Evolutionary conservation across 2,888 invertebrate genomes (phyloP).

Genomic region (Andricus quercusramuli): DNA sequence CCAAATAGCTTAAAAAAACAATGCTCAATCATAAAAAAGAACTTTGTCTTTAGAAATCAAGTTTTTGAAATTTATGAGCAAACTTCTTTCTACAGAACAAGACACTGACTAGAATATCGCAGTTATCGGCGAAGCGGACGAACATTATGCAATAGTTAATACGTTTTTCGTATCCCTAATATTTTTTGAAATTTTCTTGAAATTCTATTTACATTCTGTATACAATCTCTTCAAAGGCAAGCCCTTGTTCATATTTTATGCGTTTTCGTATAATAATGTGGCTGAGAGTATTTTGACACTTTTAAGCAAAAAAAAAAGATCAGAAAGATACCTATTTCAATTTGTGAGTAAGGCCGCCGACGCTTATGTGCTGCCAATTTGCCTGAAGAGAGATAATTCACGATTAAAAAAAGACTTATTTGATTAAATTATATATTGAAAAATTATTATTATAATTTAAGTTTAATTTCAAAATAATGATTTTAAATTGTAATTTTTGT

Average conservation of each 20-base stretch:
- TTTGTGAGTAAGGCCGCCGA: conserved; percentile 69
- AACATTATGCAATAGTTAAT: conserved; percentile 5
- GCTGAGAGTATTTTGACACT: conserved; percentile 40
- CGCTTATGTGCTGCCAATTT: conserved; percentile 73
- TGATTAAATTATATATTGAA: neutral
- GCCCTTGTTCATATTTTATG: neutral
- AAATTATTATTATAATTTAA: neutral
- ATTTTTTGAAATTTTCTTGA: neutral
- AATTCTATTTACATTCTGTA: conserved; percentile 26
- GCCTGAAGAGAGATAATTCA: conserved; percentile 63
- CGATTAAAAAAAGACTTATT: neutral
- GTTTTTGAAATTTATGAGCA: neutral
- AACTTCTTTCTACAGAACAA: conserved; percentile 8
- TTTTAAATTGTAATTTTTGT: neutral
- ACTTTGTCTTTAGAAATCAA: neutral
- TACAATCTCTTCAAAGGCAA: neutral
- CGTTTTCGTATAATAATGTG: conserved; percentile 17
- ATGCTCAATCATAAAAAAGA: neutral
- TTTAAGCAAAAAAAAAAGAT: neutral
- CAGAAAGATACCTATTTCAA: conserved; percentile 54
- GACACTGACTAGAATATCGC: conserved; percentile 29
- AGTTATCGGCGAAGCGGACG: neutral
- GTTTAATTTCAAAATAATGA: neutral
- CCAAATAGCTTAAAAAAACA: neutral
- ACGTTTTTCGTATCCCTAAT: conserved; percentile 11